Evolutionary conservation across 2,797 vertebrate species (phyloP).

Genomic region (Amblyopsis hoosieri): DNA sequence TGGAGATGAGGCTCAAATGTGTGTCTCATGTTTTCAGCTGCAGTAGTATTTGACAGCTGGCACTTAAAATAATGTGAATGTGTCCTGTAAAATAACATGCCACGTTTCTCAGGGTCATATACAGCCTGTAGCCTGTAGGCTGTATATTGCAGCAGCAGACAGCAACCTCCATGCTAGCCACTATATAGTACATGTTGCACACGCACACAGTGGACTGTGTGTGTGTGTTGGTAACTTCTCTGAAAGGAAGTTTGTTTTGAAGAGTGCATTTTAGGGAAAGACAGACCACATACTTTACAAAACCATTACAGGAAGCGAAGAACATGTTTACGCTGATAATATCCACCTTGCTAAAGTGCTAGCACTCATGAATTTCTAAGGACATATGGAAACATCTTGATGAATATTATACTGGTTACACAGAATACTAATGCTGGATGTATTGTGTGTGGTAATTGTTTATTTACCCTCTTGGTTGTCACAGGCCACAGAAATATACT

Average conservation of each 20-base stretch:
- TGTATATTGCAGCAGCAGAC: too few relatives aligned
- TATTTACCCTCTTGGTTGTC: conserved; percentile 27
- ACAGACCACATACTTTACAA: too few relatives aligned
- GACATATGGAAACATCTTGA: background rate
- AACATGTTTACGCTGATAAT: too few relatives aligned
- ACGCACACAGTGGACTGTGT: too few relatives aligned
- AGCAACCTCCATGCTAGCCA: too few relatives aligned
- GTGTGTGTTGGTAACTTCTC: too few relatives aligned
- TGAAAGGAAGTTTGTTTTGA: too few relatives aligned
- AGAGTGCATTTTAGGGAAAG: too few relatives aligned
- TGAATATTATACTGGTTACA: background rate
- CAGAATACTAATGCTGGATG: conserved; percentile 10
- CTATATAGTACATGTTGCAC: too few relatives aligned
- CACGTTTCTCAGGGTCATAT: conserved; percentile 13
- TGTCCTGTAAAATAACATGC: conserved; percentile 24
- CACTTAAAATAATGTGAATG: conserved; percentile 31
- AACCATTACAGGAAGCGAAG: too few relatives aligned
- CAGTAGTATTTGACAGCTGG: conserved; percentile 40
- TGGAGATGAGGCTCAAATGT: conserved; percentile 43
- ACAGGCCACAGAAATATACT: conserved; percentile 19
- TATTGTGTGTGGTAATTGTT: conserved; percentile 1
- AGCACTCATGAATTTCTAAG: background rate
- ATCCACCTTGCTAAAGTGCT: background rate
- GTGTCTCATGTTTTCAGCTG: conserved; percentile 47
- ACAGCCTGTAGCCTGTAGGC: too few relatives aligned